Evolutionary conservation across 2,888 invertebrate species (phyloP), one percentile per base, ranked within the genome.

Genomic region (Eupithecia exiguata): DNA sequence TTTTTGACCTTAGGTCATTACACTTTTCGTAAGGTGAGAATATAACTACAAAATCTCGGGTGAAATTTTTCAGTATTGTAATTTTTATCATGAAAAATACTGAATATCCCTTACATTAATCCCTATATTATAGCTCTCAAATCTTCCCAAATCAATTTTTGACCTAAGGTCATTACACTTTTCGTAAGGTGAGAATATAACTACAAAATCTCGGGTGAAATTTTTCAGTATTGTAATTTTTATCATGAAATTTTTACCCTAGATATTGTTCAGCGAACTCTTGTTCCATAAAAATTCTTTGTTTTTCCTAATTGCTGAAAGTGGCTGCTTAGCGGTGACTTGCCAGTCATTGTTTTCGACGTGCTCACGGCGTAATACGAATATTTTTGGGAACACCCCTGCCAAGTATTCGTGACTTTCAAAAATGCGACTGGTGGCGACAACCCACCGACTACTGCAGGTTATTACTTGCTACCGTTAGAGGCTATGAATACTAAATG

Each of bases 301-400:
- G 94, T 94, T 94, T 92, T 88, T 90, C 88, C 90, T 93, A 93
- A 94, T 93, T 92, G 94, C 89, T 90, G 83, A 85, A 91, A 94
- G 93, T 94, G 92, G 92, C 91, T 93, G 92, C 89, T 93, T 91
- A 91, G 89, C 83, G 82, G 84, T 88, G 92, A 92, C 83, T 86
- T 87, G 85, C 91, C 78, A 93, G 92, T 94, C 94, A 94, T 92
- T 93, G 94, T 94, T 94, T 93, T 91, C 91, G 90, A 91, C 89
- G 88, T 88, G 88, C 87, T 84, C 83, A 82, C 83, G 77, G 82
- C 84, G 88, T 92, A 90, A 91, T 89, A 90, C 88, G 89, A 92
- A 92, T 89, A 91, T 90, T 92, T 92, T 89, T 86, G 89, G 86
- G 84, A 85, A 86, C 87, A 84, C 86, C 88, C 90, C 86, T 84